Evolutionary conservation across 2,888 invertebrate genomes (phyloP), one percentile per base, ranked within the genome.

Genomic region (Dione juno): DNA sequence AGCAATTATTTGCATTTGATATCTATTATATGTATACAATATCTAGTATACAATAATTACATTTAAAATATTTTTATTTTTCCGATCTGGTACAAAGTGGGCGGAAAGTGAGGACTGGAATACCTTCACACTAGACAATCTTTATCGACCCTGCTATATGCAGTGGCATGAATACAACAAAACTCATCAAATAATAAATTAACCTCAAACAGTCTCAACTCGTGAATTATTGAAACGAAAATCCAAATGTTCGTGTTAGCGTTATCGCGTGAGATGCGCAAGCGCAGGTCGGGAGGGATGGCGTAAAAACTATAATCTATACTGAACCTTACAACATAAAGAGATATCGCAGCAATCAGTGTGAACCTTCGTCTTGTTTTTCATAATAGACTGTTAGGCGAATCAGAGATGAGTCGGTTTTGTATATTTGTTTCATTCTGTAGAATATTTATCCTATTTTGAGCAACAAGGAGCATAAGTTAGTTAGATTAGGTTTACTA

Each of bases 211-310:
- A 28, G 5, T 61, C 14, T 45, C 45, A 45, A 61, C 5, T 28
- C 28, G 5, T 5, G 28, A 28, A 10, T 45, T 6, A 45, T 54
- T 45, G 21, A 53, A 66, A 67, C 43, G 16, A 58, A 54, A 54
- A 48, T 41, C 28, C 52, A 58, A 59, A 57, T 65, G 64, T 66
- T 63, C 67, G 63, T 73, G 68, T 64, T n/a, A 16, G 37, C 54
- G 64, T 40, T 43, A 66, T 73, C 68, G 73, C 73, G 73, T 71
- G 73, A 57, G 67, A 16, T 13, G 59, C 65, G 65, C 65, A 45
- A 45, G 63, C 68, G 68, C 54, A 40, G 28, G 28, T 28, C 28
- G 50, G n/a, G 45, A 14, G 2, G 35, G 54, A 52, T 69, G 63
- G 45, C 37, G 68, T 54, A 64, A 64, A 69, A 45, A 64, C 43